Base-by-base conservation (phyloP, 2,113 vertebrate species). In the Bubo bubo region DNA sequence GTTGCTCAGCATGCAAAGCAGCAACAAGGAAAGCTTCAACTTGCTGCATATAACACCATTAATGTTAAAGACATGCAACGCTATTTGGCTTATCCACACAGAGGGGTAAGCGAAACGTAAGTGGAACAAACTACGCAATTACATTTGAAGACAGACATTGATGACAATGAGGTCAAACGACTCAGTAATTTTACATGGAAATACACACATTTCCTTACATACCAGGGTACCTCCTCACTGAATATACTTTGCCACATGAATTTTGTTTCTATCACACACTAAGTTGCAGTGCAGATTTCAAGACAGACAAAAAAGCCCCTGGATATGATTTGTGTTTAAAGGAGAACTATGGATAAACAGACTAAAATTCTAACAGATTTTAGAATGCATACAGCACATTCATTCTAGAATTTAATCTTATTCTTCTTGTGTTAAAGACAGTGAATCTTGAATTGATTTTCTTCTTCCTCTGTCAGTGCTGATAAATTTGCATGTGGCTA, bases 1-100 rank as follows among this genome's bases (percentile, higher is more conserved):
- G 59, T 3, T 39, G 92, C 97, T 92, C 16, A 37, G 93, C 97
- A 97, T 93, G 97, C 98, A 96, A 91, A 83, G 75, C 90, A 47
- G 93, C 79, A 6, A 92, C 94, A 24, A 89, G 92, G 79, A 81
- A 37, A 94, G 95, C 75, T 60, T 23, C 27, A 14, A 58, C 62
- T 20, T 39, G 41, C 32, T 64, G 86, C 74, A 43, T 24, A 5
- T 3, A 55, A 90, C 92, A 88, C 95, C 79, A 14, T 11, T 9
- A 24, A 28, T 4, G 92, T 95, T 88, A 96, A 96, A 90, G 35
- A 89, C 92, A 95, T 87, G 96, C 93, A 73, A 39, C 39, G 4
- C 32, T 26, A 39, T 27, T 32, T 50, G 89, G 96, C 95, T 95
- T 49, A 34, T 68, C 63, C 86, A 80, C 43, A 21, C 37, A 16